Base-by-base conservation (phyloP, 2,113 vertebrate species). In the Rhea pennata region DNA sequence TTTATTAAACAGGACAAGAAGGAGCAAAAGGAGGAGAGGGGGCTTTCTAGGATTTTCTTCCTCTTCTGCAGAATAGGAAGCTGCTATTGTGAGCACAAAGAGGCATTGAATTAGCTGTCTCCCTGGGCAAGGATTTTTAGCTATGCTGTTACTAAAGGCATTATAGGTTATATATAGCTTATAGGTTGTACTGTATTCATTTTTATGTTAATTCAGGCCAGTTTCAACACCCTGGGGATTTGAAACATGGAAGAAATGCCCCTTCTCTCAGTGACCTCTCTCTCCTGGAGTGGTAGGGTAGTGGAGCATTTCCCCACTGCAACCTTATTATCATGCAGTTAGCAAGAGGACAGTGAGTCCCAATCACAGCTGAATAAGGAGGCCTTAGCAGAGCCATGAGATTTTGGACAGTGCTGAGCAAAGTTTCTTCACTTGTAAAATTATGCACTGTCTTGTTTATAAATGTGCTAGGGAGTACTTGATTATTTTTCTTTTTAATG, bases 51-150 rank as follows among this genome's bases (percentile, higher is more conserved):
- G 80, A 22, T 19, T 80, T 92, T 62, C 33, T 80, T 90, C 53
- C 21, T 83, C 31, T 77, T 77, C 80, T 70, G 40, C 53, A 80
- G 64, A 76, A 53, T 33, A 77, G 59, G 69, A 88, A 70, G 24
- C 48, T 77, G 40, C 70, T 90, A 76, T 71, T 84, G 36, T 48
- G 59, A 80, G 64, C 61, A 23, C 84, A 92, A 92, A 84, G 80
- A 91, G 70, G 36, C 89, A 81, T 21, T 73, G 87, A 94, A 92
- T 90, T 96, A 92, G 33, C 74, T 84, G 13, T 86, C 44, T 94
- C 69, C 42, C 33, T 40, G 44, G 17, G 29, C 70, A 92, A 0
- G 7, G 50, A 50, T 91, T 69, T 48, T 89, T 94, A 91, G 29
- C 80, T 81, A 15, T 48, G 36, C 7, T 84, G 29, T 80, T 91